Evolutionary conservation across 64 coral and sea anemone species (phyloP), one percentile per base, ranked within the genome.

Genomic region (Pocillopora verrucosa): DNA sequence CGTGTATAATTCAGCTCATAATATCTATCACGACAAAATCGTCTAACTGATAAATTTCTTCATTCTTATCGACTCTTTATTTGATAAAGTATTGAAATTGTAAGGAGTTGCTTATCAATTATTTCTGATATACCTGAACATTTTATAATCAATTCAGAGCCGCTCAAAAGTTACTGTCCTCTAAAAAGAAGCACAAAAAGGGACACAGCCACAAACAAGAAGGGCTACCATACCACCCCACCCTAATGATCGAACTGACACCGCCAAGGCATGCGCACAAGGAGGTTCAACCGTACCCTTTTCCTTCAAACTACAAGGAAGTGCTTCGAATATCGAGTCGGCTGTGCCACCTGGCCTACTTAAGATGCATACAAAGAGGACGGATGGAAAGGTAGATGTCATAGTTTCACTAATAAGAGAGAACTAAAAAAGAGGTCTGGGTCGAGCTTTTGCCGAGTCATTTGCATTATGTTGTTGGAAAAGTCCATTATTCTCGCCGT

Each of bases 231-330:
- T 75, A 59, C 65, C 77, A 75, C 85, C 87, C 64, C 20, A 62
- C 91, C 20, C 91, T 86, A 24, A 15, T 87, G 36, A 76, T 86
- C 70, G 83, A 75, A 59, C 57, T 88, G 19, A 75, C 72, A 13
- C 74, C 74, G 10, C 65, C 88, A 24, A 79, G 92, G 51, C 76
- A 90, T 60, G 70, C 80, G 45, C 90, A 89, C 11, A 89, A 82
- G 63, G 88, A 96, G 79, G 19, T 78, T 16, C 87, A 89, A 16
- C 95, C 95, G 1, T 96, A 96, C 75, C 91, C 95, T 51, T 96
- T 91, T 62, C 91, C 95, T 13, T 93, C 95, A 7, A 96, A 96
- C 72, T 96, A 93, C 65, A 96, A 93, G 88, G 95, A 96, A 64
- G 83, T 90, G 16, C 63, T 96, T 30, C 91, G 91, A 9, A 57